A percentile compares a stretch with the other conserved stretches of the same genome.
These are phyloP conservation scores for Falco concolor DNA, from an alignment of 2,797 vertebrate genomes.

Conservation along the genomic window DNA sequence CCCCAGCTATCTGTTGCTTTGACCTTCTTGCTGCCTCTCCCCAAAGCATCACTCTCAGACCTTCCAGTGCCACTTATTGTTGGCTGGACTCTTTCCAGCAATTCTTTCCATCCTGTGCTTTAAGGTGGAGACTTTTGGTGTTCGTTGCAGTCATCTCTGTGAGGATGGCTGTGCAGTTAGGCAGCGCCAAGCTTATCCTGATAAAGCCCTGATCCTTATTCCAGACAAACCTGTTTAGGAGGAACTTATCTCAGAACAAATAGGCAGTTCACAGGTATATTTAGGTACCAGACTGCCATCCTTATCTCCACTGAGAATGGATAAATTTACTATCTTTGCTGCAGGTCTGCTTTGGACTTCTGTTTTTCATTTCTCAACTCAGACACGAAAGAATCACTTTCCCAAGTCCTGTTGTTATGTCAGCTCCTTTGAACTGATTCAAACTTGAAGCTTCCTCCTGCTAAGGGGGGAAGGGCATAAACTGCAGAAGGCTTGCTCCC, in stretches of 20 bases:
- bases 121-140: not conserved
- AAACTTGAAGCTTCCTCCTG: not conserved
- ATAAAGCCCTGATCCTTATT: not conserved
- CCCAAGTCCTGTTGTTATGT: not conserved
- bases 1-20: not conserved
- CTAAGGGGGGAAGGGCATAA: not conserved
- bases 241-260: fast-evolving
- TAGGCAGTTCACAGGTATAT: not conserved
- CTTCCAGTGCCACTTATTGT: not conserved
- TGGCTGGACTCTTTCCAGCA: not conserved
- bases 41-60: not conserved
- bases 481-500: not conserved
- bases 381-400: not conserved
- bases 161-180: not conserved
- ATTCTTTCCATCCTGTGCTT: not conserved
- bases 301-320: not conserved
- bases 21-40: not conserved
- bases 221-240: not conserved
- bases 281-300: not conserved
- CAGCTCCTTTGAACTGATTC: not conserved
- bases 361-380: not conserved
- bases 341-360: not conserved
- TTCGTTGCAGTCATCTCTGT: not conserved
- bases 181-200: not conserved
- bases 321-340: not conserved